Conservation (phyloP, 2,113 vertebrate species). For the Periophthalmodon schlosseri region DNA sequence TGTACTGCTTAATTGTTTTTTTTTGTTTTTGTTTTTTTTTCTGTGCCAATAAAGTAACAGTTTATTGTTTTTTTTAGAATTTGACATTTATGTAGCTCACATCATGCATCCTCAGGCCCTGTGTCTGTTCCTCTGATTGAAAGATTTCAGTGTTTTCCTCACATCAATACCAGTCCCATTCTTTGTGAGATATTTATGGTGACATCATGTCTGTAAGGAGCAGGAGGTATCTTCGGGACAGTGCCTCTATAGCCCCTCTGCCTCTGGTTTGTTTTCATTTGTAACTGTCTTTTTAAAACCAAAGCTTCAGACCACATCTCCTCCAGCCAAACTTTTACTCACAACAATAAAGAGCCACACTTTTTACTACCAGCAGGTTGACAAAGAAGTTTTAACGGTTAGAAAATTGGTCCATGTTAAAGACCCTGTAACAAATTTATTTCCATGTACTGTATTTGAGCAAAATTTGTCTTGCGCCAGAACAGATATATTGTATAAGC, state of each 20-base stretch:
- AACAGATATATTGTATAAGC: too few species aligned
- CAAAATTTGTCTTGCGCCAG: too few species aligned
- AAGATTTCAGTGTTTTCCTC: slow-evolving; percentile 67
- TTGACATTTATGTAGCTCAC: too few species aligned
- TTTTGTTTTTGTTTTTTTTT: too few species aligned
- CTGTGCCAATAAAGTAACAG: too few species aligned
- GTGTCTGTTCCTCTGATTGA: slow-evolving; percentile 31
- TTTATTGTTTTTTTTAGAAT: too few species aligned
- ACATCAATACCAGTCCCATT: slow-evolving; percentile 70
- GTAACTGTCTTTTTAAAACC: slow-evolving; percentile 47
- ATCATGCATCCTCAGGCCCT: slow-evolving; percentile 16
- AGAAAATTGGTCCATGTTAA: background rate
- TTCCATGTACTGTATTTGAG: too few species aligned
- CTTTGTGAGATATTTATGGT: slow-evolving; percentile 66
- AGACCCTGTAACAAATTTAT: too few species aligned
- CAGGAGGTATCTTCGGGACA: slow-evolving; percentile 55
- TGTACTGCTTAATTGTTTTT: too few species aligned
- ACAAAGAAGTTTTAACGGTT: background rate
- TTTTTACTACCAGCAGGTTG: background rate
- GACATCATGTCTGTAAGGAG: slow-evolving; percentile 45
- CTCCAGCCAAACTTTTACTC: slow-evolving; percentile 56
- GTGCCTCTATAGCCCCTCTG: slow-evolving; percentile 51
- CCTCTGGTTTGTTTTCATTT: slow-evolving; percentile 54
- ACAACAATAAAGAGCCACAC: slow-evolving; percentile 29
- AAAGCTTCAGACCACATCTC: slow-evolving; percentile 20